Evolutionary conservation across 1,140 invertebrate species (phyloP), one percentile per base, ranked within the genome.

Genomic region (Heliconius hermathena): DNA sequence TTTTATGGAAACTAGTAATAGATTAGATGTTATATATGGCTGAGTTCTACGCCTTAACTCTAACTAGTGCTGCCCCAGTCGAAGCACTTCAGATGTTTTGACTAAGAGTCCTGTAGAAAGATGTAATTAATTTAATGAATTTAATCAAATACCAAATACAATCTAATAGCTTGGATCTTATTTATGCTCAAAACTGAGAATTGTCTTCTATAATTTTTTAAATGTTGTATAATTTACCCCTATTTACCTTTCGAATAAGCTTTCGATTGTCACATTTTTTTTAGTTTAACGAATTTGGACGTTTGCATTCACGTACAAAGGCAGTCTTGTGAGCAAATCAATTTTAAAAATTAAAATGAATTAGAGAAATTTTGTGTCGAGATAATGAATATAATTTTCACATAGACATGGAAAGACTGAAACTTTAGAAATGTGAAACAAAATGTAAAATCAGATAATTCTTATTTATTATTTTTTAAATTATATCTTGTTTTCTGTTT

Each of bases 1-100:
- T 66, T 66, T 66, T 26, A 66, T 66, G 60, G 26, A 66, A 66
- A 66, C 60, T 66, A 66, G 60, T 13, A 16, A 66, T 66, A 66
- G 60, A 66, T 13, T 66, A 66, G 57, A n/a, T 66, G 22, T 26
- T 66, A 1, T 66, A 26, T 29, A 66, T 66, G 22, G 26, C 60
- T 11, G 18, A 57, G 49, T 20, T 57, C 3, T 18, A 54, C 52
- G 16, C 18, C 18, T 18, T 16, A 54, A 54, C n/a, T 26, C 8
- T 1, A 22, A 57, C 11, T 29, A 29, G 60, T 16, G 11, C 22
- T 26, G 60, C 60, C 60, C 60, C 22, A 26, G 60, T 16, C 3
- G 60, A 66, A 66, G 22, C 60, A 11, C 26, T 66, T 60, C n/a
- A 60, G 26, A 66, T 26, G 20, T 66, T 66, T 66, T 16, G 11